These are phyloP conservation scores for Apantesis nais DNA, from an alignment of 2,888 invertebrate species.

Conservation along the genomic window DNA sequence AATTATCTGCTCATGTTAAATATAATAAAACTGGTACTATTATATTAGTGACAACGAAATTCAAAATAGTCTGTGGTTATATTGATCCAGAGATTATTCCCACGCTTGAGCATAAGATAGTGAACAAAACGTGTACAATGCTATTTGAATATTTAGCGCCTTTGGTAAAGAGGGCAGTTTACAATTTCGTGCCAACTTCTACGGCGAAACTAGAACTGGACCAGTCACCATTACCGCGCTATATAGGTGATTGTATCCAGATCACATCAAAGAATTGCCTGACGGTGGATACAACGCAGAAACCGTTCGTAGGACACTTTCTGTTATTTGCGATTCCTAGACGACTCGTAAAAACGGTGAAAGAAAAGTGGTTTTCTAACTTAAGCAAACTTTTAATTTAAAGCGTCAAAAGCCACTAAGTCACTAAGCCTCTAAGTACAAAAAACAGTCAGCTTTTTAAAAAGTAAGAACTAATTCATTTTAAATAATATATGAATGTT, in stretches of 20 bases:
- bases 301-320: slow-evolving; percentile 55
- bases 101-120: slow-evolving; percentile 43
- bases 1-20: slow-evolving; percentile 48
- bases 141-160: slow-evolving; percentile 70
- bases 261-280: slow-evolving; percentile 77
- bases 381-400: background rate
- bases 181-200: slow-evolving; percentile 83
- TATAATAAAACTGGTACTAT: slow-evolving; percentile 24
- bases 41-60: slow-evolving; percentile 9
- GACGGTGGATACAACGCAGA: slow-evolving; percentile 62
- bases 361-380: slow-evolving; percentile 22
- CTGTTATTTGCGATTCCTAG: slow-evolving; percentile 41
- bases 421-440: no score
- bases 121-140: slow-evolving; percentile 49
- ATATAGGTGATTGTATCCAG: slow-evolving; percentile 80
- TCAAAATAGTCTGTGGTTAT: slow-evolving; percentile 14
- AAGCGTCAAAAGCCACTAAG: background rate
- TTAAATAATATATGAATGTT: slow-evolving; percentile 51
- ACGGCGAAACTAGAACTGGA: slow-evolving; percentile 78
- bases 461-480: background rate
- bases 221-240: slow-evolving; percentile 78
- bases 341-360: slow-evolving; percentile 44
- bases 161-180: slow-evolving; percentile 84
- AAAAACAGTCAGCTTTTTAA: background rate
- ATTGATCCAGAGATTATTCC: slow-evolving; percentile 28